phyloP scores from a whole-genome alignment of 2,797 vertebrate genomes.

The Enteromius radiatus region DNA sequence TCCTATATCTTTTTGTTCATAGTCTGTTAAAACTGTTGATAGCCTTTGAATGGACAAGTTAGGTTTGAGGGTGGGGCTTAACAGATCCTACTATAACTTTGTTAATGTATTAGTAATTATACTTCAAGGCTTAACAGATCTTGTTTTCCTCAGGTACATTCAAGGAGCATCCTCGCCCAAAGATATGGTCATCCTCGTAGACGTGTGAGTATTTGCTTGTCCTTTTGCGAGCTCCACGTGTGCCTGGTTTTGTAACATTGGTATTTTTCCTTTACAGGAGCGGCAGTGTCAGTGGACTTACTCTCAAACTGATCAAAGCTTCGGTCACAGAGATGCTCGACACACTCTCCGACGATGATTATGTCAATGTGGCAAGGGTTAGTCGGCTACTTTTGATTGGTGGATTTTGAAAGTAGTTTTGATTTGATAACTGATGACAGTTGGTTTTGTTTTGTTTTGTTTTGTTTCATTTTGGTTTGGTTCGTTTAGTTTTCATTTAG shows the following conservation, averaged over 20 bases:
- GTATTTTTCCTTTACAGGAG: constrained; percentile 78
- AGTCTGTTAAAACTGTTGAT: not conserved
- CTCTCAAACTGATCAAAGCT: constrained; percentile 97
- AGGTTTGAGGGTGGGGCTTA: not conserved
- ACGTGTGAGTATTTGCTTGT: constrained; percentile 87
- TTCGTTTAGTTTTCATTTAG: too few species aligned
- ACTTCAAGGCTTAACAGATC: too few species aligned
- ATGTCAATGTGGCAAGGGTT: constrained; percentile 95
- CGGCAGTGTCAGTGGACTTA: constrained; percentile 95
- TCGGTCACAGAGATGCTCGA: constrained; percentile 97
- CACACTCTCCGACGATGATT: constrained; percentile 96
- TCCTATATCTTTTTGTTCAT: not conserved
- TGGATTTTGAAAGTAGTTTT: not conserved
- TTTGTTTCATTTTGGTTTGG: too few species aligned
- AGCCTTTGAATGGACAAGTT: not conserved
- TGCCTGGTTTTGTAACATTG: not conserved
- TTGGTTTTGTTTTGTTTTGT: too few species aligned
- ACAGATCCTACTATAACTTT: too few species aligned
- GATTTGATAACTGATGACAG: not conserved
- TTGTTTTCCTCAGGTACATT: constrained; percentile 87
- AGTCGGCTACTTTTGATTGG: constrained; percentile 56
- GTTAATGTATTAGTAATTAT: too few species aligned
- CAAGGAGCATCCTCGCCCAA: constrained; percentile 97
- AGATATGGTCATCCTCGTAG: constrained; percentile 99
- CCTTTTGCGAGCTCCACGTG: not conserved